Evolutionary conservation across 1,140 invertebrate species (phyloP).

Genomic region (Galleria mellonella): DNA sequence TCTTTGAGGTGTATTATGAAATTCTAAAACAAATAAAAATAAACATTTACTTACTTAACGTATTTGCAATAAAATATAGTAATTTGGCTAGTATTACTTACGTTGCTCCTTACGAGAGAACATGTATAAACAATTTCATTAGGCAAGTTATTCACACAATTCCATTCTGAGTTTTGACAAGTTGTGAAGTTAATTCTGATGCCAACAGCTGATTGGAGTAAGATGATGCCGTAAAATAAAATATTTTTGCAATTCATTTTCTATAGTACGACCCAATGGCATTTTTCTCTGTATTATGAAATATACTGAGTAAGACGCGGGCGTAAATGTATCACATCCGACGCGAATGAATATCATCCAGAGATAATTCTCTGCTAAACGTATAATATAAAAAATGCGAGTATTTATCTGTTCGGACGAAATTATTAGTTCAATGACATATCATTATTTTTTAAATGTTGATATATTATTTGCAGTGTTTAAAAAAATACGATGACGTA

Average conservation of each 20-base stretch:
- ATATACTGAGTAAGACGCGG: background rate
- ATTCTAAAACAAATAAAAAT: constrained; percentile 61
- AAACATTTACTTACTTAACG: background rate
- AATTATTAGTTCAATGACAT: constrained; percentile 41
- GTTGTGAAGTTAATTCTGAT: constrained; percentile 55
- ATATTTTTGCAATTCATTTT: constrained; percentile 23
- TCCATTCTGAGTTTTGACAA: constrained; percentile 55
- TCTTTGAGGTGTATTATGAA: constrained; percentile 64
- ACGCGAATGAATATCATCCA: constrained; percentile 33
- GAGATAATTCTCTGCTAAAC: constrained; percentile 45
- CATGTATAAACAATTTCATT: constrained; percentile 50
- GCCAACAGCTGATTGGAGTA: constrained; percentile 14
- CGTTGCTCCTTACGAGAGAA: constrained; percentile 27
- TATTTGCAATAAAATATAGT: background rate
- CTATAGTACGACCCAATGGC: constrained; percentile 1
- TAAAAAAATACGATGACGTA: too few species aligned
- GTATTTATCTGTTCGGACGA: constrained; percentile 22
- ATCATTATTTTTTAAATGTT: too few species aligned
- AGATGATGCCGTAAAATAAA: constrained; percentile 13
- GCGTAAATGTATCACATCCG: constrained; percentile 29
- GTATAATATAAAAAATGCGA: constrained; percentile 25
- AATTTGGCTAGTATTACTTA: constrained; percentile 29
- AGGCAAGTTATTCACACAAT: constrained; percentile 40
- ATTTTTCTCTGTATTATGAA: constrained; percentile 10
- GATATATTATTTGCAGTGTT: too few species aligned